Base-by-base conservation (phyloP, 2,113 vertebrate genomes). In the Phaethon lepturus region DNA sequence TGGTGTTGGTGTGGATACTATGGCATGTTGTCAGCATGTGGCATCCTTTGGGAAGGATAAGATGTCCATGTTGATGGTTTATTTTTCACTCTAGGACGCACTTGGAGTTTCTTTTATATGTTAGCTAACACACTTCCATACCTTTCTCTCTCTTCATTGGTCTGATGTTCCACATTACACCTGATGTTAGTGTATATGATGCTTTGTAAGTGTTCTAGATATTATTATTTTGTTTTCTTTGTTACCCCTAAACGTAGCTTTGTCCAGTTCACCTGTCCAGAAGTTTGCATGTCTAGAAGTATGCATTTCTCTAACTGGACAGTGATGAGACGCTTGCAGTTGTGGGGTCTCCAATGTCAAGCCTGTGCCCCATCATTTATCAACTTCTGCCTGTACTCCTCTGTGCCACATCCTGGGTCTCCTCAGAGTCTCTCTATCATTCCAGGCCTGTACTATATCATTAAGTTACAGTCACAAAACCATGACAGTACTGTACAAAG, bases 261-360 rank as follows among this genome's bases (percentile, higher is more conserved):
- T 93, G 15, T 40, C 64, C 35, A 40, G 42, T 44, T 93, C 16
- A 3, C 13, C 10, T 44, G 5, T 25, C n/a, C 38, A 38, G 38
- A 38, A 38, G 38, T 38, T 38, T 67, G 14, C 26, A 76, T 23
- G 8, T 68, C 22, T 73, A 38, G 38, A 38, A 38, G 38, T 38
- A 38, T 38, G 20, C 20, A 33, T 9, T 68, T 91, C 40, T 73
- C 26, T 64, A 33, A 50, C 14, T 42, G 28, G 13, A 7, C n/a
- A 38, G 10, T 47, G 55, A 35, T 64, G 38, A 69, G 59, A 60
- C 66, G 25, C 25, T 83, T 86, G 18, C 5, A 58, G 9, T 33
- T 45, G 13, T 19, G 24, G 3, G 1, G 7, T 68, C n/a, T 80
- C 7, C 0, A 0, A 15, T 66, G 17, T 44, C 18, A 86, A 60